phyloP scores from a whole-genome alignment of 2,797 vertebrate genomes.

The Notamacropus eugenii region DNA sequence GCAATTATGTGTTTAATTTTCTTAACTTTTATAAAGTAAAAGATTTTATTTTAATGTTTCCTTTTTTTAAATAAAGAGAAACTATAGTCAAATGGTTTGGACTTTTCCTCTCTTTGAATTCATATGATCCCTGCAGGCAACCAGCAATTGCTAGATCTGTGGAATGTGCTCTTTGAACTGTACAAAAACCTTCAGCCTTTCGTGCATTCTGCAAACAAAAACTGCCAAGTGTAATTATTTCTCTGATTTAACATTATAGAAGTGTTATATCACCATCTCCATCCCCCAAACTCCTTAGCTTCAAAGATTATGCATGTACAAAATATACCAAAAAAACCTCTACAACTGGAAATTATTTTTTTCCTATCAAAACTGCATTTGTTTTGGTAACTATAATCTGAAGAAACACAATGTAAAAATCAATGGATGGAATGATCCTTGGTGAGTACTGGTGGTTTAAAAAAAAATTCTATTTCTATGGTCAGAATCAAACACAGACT shows the following conservation, averaged over 20 bases:
- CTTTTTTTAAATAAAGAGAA: conserved; percentile 35
- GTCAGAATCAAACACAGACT: conserved; percentile 61
- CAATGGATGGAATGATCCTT: conserved; percentile 56
- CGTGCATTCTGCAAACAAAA: conserved; percentile 94
- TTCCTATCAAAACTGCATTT: conserved; percentile 54
- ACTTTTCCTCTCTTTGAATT: conserved; percentile 87
- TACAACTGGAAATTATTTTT: conserved; percentile 13
- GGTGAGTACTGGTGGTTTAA: conserved; percentile 66
- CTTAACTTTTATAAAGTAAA: conserved; percentile 66
- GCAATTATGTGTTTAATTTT: conserved; percentile 49
- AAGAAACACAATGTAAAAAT: conserved; percentile 66
- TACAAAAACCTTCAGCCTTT: conserved; percentile 93
- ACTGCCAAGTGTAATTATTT: conserved; percentile 94
- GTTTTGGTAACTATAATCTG: conserved; percentile 61
- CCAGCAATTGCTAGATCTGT: conserved; percentile 91
- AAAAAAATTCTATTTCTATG: conserved; percentile 62
- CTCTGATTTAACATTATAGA: conserved; percentile 90
- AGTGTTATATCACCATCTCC: conserved; percentile 86
- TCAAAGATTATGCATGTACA: conserved; percentile 68
- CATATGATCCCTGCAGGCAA: conserved; percentile 95
- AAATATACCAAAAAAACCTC: not conserved
- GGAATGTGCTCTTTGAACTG: conserved; percentile 99
- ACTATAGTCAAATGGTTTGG: conserved; percentile 81
- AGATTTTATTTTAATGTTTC: not conserved
- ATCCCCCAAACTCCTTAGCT: conserved; percentile 63